A percentile compares a stretch with the other conserved stretches of the same genome.
Evolutionary conservation across 37 sponge, comb jelly and placozoan genomes (phyloP).

Genomic region (Aplysina aerophoba): DNA sequence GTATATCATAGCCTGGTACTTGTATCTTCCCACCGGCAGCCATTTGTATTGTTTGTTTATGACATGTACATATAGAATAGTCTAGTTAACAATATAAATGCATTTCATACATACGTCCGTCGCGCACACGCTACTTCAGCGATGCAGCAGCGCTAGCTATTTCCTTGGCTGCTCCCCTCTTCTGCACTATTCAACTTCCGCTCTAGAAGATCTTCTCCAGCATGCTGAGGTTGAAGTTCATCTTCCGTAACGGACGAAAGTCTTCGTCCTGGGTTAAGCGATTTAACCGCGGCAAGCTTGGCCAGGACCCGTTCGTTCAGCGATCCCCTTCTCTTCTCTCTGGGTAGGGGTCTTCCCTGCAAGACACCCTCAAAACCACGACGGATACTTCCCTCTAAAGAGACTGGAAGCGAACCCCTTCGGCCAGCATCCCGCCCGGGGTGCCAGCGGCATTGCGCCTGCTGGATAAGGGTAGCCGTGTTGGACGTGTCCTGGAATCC

Average conservation of each 20-base stretch:
- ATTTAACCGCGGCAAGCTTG: background rate
- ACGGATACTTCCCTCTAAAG: background rate
- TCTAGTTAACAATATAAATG: no score
- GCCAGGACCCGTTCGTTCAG: slow-evolving; percentile 23
- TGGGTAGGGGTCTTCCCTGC: slow-evolving; percentile 16
- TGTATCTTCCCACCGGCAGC: background rate
- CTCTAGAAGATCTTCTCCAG: no score
- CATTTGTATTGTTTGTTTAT: background rate
- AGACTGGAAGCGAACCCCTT: background rate
- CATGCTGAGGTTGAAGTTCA: no score
- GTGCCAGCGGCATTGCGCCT: slow-evolving; percentile 9
- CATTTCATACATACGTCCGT: no score
- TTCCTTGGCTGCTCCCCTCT: no score
- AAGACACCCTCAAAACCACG: background rate
- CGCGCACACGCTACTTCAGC: no score
- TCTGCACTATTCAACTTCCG: no score
- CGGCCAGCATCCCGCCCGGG: background rate
- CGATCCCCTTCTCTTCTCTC: background rate
- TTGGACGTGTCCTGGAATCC: background rate
- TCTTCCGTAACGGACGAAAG: no score
- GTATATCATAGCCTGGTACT: slow-evolving; percentile 41
- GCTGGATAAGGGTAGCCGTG: background rate
- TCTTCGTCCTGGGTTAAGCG: background rate
- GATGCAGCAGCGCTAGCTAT: no score
- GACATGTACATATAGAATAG: no score